phyloP scores from a whole-genome alignment of 2,888 invertebrate species.

The Caenorhabditis sp. region DNA sequence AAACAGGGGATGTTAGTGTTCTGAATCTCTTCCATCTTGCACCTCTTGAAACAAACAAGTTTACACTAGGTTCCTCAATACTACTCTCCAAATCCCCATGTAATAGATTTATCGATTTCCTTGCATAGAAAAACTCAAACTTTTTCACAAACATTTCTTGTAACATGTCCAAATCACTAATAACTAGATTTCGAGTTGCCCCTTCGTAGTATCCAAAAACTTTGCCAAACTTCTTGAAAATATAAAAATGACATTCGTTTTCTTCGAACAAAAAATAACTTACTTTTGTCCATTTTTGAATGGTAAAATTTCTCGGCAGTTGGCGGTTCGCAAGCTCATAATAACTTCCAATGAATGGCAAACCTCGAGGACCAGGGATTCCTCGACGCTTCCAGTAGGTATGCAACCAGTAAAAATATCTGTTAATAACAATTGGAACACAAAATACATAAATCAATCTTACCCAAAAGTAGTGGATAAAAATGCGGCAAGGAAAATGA shows the following conservation, averaged over 20 bases:
- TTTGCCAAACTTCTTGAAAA: slow-evolving; percentile 42
- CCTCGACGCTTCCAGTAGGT: slow-evolving; percentile 61
- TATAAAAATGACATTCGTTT: no score
- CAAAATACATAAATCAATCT: no score
- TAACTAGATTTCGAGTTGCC: slow-evolving; percentile 67
- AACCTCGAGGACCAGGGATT: slow-evolving; percentile 51
- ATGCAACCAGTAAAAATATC: slow-evolving; percentile 5
- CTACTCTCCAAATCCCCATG: slow-evolving; percentile 52
- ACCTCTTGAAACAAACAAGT: slow-evolving; percentile 72
- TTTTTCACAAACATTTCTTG: slow-evolving; percentile 73
- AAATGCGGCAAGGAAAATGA: neutral
- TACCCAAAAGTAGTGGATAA: neutral
- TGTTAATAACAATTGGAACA: neutral
- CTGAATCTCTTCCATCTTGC: slow-evolving; percentile 75
- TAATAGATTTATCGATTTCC: slow-evolving; percentile 64
- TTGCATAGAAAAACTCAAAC: slow-evolving; percentile 72
- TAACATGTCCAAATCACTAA: slow-evolving; percentile 72
- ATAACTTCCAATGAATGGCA: slow-evolving; percentile 53
- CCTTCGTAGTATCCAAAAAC: slow-evolving; percentile 57
- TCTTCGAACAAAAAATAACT: no score
- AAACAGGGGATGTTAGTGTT: slow-evolving; percentile 73
- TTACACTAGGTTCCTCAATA: slow-evolving; percentile 49
- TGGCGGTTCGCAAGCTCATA: slow-evolving; percentile 27
- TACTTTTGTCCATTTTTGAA: slow-evolving; percentile 61
- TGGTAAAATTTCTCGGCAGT: slow-evolving; percentile 32